These are phyloP conservation scores for Passer domesticus DNA, from an alignment of 2,113 vertebrate species.

Conservation along the genomic window DNA sequence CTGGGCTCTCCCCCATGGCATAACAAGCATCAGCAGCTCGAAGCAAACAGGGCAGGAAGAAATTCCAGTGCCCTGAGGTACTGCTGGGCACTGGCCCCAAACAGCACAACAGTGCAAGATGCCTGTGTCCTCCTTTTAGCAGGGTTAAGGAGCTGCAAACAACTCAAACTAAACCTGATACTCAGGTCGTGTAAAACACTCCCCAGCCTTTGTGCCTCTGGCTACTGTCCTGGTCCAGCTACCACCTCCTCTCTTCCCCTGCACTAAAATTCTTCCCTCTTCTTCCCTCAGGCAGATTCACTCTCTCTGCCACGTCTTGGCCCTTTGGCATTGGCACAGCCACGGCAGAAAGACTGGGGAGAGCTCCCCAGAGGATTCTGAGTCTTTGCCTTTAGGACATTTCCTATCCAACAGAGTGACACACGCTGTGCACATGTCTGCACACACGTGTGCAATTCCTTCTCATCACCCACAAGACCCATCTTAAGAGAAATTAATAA, in stretches of 20 bases:
- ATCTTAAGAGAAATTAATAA: not conserved
- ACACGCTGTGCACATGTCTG: rapidly evolving
- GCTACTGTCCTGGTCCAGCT: not conserved
- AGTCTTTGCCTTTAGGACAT: not conserved
- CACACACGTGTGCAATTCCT: not conserved
- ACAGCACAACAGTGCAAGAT: not conserved
- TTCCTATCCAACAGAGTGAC: not conserved
- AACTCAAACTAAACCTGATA: not conserved
- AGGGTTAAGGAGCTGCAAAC: not conserved
- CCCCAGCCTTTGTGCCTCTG: not conserved
- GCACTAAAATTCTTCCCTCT: not conserved
- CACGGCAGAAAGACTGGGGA: not conserved
- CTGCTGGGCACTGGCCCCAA: not conserved
- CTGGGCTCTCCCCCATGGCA: not conserved
- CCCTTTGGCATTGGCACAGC: not conserved
- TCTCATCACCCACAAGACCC: not conserved
- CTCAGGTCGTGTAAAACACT: not conserved
- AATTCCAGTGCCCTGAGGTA: slow-evolving; percentile 5
- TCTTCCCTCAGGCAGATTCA: not conserved
- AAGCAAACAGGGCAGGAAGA: slow-evolving; percentile 4
- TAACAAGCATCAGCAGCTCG: not conserved
- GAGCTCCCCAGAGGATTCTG: not conserved
- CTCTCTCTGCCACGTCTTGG: not conserved
- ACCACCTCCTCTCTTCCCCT: not conserved
- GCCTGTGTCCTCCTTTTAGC: not conserved